Base-by-base conservation (phyloP, 2,888 invertebrate species). In the Cancer borealis region DNA sequence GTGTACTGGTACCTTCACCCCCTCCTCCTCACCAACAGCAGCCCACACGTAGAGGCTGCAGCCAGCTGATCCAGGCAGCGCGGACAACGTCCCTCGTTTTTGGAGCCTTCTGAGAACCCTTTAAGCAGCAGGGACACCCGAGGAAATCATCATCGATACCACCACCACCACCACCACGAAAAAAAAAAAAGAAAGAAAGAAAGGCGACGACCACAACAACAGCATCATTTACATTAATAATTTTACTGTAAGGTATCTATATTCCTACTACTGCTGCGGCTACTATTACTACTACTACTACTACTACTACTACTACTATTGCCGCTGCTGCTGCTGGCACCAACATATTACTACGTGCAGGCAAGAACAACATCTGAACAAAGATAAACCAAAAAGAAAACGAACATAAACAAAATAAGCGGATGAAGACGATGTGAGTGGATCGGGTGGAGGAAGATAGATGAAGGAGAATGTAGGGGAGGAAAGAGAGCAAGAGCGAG, bases 41-140 rank as follows among this genome's bases (percentile, higher is more conserved):
- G 84, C 84, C 84, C 84, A 39, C 39, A 39, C 84, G 84, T 84
- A 39, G 84, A 84, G 39, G 84, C 30, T 84, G 84, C 39, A 14
- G 30, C 84, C 84, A 84, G 84, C 84, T 84, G 84, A 84, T 84
- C 66, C 84, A 14, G 39, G 84, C 84, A 17, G 84, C 10, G 84
- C 84, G 39, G 84, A 39, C 84, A 39, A 39, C 17, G 39, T 73
- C 8, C n/a, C 79, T 39, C 39, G 39, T 39, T 84, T 30, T 39
- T 10, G 30, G 84, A 39, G 39, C 30, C 12, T 30, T 14, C 39
- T 10, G 12, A 39, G 84, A 39, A 39, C 84, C 84, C 84, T 84
- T 30, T 12, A 21, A 10, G 84, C 84, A n/a, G 84, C 39, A 39
- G 39, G 84, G 39, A 84, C 84, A 84, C 84, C 84, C 84, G 2